Base-by-base conservation (phyloP, 2,797 vertebrate species). In the Myotis daubentonii region DNA sequence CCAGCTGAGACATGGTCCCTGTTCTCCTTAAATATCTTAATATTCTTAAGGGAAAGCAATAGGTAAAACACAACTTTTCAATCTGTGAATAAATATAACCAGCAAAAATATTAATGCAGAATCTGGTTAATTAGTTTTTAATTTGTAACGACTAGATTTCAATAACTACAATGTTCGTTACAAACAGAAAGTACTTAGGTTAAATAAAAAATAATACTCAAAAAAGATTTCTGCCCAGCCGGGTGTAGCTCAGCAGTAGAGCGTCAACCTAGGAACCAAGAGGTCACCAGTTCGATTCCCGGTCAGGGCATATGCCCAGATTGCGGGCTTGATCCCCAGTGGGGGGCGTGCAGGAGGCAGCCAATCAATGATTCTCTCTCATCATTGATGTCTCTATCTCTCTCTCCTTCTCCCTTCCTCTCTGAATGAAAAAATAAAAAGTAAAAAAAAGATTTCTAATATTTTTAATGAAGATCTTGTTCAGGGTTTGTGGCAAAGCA, bases 41-140 rank as follows among this genome's bases (percentile, higher is more conserved):
- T 80, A 87, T 51, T 93, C 74, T 78, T 93, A 88, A 96, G 2
- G 44, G 25, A 87, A 92, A 93, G 36, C n/a, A 92, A 87, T 0
- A 89, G 30, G 86, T 47, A 51, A 33, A 86, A 17, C 78, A 82
- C 41, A 57, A 49, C 8, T 9, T 78, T 79, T 49, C 22, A 71
- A 95, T n/a, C 57, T 92, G 8, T 82, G 17, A 87, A 74, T 89
- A 68, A 89, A 86, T 10, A 65, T 19, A 93, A 60, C 33, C 51
- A 96, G n/a, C 28, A 94, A 93, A 86, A 84, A 62, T 80, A 66
- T 65, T 83, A 83, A 87, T 60, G 7, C 5, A 25, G 5, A 89
- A 94, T 70, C n/a, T 94, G 47, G 28, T 79, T n/a, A 87, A 90
- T 47, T 79, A 75, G 17, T 71, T 84, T 91, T 87, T 89, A 65